Conservation (phyloP, 2,888 invertebrate genomes). For the Miltochrista miniata region DNA sequence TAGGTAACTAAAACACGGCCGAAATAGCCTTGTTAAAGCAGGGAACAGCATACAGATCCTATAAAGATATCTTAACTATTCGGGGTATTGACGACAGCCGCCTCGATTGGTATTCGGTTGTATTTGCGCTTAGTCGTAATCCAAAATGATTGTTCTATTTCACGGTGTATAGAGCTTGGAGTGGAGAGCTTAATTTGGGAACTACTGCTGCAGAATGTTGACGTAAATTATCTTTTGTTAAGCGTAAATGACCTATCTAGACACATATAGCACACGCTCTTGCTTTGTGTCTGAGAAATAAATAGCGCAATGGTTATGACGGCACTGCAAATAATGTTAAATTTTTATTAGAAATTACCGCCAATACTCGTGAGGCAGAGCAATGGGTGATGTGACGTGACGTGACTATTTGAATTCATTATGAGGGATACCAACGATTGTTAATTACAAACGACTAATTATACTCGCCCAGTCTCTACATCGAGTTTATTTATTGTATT, state of each 20-base stretch:
- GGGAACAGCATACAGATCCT: slow-evolving; percentile 17
- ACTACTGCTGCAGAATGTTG: slow-evolving; percentile 26
- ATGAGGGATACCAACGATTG: no score
- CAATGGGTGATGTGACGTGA: no score
- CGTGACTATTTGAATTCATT: no score
- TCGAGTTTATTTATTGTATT: no score
- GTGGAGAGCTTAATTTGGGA: slow-evolving; percentile 31
- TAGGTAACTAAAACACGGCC: neutral
- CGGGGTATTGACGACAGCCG: slow-evolving; percentile 48
- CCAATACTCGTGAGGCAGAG: no score
- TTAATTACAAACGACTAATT: no score
- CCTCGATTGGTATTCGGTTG: slow-evolving; percentile 48
- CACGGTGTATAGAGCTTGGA: slow-evolving; percentile 41
- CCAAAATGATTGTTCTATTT: slow-evolving; percentile 39
- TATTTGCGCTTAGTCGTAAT: slow-evolving; percentile 17
- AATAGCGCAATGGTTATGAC: no score
- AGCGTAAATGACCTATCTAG: neutral
- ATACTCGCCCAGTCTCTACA: no score
- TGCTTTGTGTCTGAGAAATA: no score
- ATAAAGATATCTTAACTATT: slow-evolving; percentile 62
- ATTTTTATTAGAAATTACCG: no score
- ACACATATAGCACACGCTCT: no score
- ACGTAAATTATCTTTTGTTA: slow-evolving; percentile 12
- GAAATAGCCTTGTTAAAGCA: slow-evolving; percentile 4
- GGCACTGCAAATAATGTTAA: no score